These are phyloP conservation scores for Zosterops japonicus DNA, from an alignment of 2,113 vertebrate species.

Conservation along the genomic window DNA sequence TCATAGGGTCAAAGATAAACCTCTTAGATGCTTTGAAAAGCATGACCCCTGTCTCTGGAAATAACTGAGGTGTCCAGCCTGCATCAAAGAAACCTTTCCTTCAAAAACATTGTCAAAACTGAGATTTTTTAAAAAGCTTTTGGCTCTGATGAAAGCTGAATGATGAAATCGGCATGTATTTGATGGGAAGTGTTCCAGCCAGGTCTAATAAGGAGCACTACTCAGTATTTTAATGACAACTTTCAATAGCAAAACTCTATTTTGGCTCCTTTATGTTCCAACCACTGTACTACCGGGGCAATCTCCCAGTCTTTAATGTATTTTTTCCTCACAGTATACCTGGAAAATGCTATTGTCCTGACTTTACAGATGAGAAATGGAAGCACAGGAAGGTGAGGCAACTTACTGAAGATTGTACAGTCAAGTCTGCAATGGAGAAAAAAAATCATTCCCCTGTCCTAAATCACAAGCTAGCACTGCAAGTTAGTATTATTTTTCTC, in stretches of 20 bases:
- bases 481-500: not conserved
- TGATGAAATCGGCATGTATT: constrained; percentile 55
- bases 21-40: constrained; percentile 48
- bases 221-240: constrained; percentile 58
- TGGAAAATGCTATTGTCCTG: constrained; percentile 49
- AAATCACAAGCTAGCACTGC: not conserved
- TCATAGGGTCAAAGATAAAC: constrained; percentile 58
- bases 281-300: constrained; percentile 30
- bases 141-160: constrained; percentile 43
- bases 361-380: constrained; percentile 39
- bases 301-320: constrained; percentile 59
- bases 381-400: constrained; percentile 32
- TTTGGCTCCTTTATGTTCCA: constrained; percentile 55
- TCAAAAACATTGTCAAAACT: constrained; percentile 68
- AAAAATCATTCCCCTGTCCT: not conserved
- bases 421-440: constrained; percentile 1
- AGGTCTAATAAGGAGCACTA: constrained; percentile 55
- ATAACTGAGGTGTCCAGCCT: constrained; percentile 59
- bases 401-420: not conserved
- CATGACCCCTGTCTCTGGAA: constrained; percentile 55
- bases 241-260: constrained; percentile 59
- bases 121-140: constrained; percentile 48
- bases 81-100: constrained; percentile 50
- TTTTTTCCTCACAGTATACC: constrained; percentile 63
- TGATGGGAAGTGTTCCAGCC: constrained; percentile 58